A percentile compares a stretch with the other conserved stretches of the same genome.
phyloP scores from a whole-genome alignment of 2,797 vertebrate genomes.

The Odontamblyopus lacepedii region DNA sequence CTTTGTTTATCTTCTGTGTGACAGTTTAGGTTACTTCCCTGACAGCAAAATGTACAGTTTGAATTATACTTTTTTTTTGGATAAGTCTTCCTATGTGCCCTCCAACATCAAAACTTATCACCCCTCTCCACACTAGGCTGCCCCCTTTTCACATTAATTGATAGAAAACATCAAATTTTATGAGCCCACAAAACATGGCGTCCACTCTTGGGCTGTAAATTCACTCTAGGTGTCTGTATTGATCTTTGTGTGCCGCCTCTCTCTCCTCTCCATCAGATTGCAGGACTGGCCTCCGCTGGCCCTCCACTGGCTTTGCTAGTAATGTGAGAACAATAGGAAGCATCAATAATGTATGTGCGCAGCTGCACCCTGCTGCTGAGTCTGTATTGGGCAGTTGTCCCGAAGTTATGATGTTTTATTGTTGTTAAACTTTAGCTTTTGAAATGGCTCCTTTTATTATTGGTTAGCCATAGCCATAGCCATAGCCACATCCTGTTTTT shows the following conservation, averaged over 20 bases:
- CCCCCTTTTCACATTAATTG: conserved; percentile 41
- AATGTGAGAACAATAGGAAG: conserved; percentile 29
- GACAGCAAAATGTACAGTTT: conserved; percentile 23
- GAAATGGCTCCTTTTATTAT: too few species aligned
- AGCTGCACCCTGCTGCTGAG: background rate
- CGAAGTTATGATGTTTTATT: background rate
- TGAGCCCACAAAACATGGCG: conserved; percentile 20
- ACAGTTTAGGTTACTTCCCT: conserved; percentile 23
- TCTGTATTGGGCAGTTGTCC: background rate
- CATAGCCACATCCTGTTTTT: too few species aligned
- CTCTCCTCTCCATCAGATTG: conserved; percentile 4
- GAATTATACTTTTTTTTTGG: conserved; percentile 17
- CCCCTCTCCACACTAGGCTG: conserved; percentile 33
- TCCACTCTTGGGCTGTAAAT: conserved; percentile 46
- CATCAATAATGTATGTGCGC: conserved; percentile 16
- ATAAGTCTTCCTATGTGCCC: conserved; percentile 13
- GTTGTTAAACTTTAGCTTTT: background rate
- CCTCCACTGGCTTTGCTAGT: conserved; percentile 23
- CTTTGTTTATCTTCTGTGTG: conserved; percentile 15
- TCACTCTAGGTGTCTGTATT: conserved; percentile 30
- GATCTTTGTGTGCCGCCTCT: conserved; percentile 29
- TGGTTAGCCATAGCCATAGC: background rate
- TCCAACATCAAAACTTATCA: conserved; percentile 35
- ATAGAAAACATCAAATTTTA: conserved; percentile 56
- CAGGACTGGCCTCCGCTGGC: conserved; percentile 7